Evolutionary conservation across 1,140 invertebrate genomes (phyloP).

Genomic region (Aricia agestis): DNA sequence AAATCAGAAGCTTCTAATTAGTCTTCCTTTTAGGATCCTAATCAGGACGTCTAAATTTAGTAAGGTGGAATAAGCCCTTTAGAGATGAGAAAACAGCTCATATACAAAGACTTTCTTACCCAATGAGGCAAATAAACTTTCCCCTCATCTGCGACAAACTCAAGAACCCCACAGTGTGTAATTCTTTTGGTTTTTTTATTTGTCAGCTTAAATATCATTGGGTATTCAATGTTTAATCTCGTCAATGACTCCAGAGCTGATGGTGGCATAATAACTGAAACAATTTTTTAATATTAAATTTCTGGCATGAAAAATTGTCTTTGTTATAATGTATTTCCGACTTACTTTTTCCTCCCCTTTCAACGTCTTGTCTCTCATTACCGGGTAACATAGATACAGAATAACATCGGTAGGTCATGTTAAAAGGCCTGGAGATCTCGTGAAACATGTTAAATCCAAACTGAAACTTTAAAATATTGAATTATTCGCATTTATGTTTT

Average conservation of each 20-base stretch:
- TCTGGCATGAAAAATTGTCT: not conserved
- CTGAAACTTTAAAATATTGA: constrained; percentile 78
- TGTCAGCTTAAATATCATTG: constrained; percentile 98
- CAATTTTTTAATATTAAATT: constrained; percentile 29
- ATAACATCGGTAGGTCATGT: constrained; percentile 91
- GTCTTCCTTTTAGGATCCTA: too few relatives aligned
- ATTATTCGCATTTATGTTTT: constrained; percentile 33
- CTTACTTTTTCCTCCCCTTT: constrained; percentile 97
- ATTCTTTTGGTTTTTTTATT: constrained; percentile 90
- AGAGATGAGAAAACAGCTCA: too few relatives aligned
- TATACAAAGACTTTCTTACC: constrained; percentile 76
- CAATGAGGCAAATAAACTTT: constrained; percentile 98
- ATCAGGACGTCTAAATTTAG: too few relatives aligned
- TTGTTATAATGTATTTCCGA: constrained; percentile 1
- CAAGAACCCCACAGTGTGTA: constrained; percentile 98
- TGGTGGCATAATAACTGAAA: constrained; percentile 97
- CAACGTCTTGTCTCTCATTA: constrained; percentile 96
- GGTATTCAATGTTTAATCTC: constrained; percentile 97
- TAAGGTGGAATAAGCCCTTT: too few relatives aligned
- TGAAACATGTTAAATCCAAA: constrained; percentile 91
- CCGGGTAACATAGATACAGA: constrained; percentile 97
- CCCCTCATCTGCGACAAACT: constrained; percentile 99
- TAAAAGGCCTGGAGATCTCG: constrained; percentile 87
- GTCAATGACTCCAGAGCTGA: constrained; percentile 96
- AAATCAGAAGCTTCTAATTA: too few relatives aligned